phyloP scores from a whole-genome alignment of 2,888 invertebrate genomes.

The Cordilura impudica region DNA sequence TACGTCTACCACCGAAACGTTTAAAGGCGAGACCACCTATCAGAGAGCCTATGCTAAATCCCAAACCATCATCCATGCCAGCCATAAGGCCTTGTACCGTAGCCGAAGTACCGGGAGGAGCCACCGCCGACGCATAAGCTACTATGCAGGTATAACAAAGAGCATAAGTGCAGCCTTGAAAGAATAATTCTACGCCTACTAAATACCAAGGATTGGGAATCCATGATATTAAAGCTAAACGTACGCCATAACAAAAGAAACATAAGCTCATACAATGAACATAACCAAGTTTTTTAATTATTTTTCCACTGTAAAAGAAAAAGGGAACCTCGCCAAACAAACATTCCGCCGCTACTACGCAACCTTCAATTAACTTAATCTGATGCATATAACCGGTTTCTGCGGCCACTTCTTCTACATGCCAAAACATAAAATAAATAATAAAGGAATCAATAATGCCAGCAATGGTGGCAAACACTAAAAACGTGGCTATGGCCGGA shows the following conservation, averaged over 20 bases:
- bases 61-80: constrained; percentile 92
- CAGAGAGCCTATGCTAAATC: constrained; percentile 87
- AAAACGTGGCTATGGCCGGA: constrained; percentile 83
- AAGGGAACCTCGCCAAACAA: constrained; percentile 88
- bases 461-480: constrained; percentile 85
- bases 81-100: constrained; percentile 92
- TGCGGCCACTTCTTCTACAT: constrained; percentile 86
- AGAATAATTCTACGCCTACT: constrained; percentile 86
- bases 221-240: constrained; percentile 86
- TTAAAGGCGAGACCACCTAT: constrained; percentile 85
- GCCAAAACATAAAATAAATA: constrained; percentile 91
- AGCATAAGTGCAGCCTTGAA: constrained; percentile 93
- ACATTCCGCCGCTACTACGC: constrained; percentile 88
- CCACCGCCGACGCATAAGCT: constrained; percentile 83
- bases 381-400: constrained; percentile 81
- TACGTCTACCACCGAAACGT: constrained; percentile 81
- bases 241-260: constrained; percentile 86
- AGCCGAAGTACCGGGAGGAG: constrained; percentile 87
- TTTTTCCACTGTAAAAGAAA: constrained; percentile 85
- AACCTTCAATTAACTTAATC: constrained; percentile 88
- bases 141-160: constrained; percentile 90
- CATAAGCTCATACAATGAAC: constrained; percentile 88
- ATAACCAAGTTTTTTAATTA: constrained; percentile 88
- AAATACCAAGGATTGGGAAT: constrained; percentile 90
- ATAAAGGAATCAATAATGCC: constrained; percentile 89